A percentile compares a stretch with the other conserved stretches of the same genome.
These are phyloP conservation scores for Heteromurus nitidus DNA, from an alignment of 2,888 invertebrate genomes.

Conservation along the genomic window DNA sequence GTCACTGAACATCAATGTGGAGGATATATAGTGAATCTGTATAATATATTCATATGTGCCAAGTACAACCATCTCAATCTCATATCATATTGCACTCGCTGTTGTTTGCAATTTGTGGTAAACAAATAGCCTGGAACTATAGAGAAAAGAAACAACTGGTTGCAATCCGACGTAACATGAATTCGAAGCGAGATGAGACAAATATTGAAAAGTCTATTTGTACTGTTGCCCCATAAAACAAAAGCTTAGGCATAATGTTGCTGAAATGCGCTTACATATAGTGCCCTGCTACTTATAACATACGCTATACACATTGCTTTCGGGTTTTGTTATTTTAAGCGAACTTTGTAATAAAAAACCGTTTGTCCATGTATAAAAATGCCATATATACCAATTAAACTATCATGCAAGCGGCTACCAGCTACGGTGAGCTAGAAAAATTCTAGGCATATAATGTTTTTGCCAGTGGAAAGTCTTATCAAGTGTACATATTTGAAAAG, in stretches of 20 bases:
- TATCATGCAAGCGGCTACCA: neutral
- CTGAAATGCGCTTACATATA: neutral
- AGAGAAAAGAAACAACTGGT: neutral
- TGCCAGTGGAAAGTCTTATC: neutral
- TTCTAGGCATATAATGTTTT: neutral
- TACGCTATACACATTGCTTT: neutral
- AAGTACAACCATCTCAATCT: no score
- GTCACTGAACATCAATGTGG: no score
- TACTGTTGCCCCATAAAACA: no score
- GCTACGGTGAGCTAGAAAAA: neutral
- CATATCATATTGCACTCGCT: slow-evolving; percentile 24
- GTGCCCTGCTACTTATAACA: neutral
- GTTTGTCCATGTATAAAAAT: neutral
- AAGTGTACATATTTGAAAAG: no score
- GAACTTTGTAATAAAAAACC: neutral
- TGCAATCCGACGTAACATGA: no score
- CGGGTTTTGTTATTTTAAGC: no score
- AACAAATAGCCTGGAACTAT: neutral
- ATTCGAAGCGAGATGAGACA: neutral
- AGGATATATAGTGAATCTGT: no score
- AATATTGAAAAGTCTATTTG: no score
- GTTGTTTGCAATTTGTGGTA: slow-evolving; percentile 30
- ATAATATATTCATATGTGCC: neutral
- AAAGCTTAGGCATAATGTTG: neutral
- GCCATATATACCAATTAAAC: neutral